These are phyloP conservation scores for Drosophila barbarae DNA, from an alignment of 2,888 invertebrate genomes.

Conservation along the genomic window DNA sequence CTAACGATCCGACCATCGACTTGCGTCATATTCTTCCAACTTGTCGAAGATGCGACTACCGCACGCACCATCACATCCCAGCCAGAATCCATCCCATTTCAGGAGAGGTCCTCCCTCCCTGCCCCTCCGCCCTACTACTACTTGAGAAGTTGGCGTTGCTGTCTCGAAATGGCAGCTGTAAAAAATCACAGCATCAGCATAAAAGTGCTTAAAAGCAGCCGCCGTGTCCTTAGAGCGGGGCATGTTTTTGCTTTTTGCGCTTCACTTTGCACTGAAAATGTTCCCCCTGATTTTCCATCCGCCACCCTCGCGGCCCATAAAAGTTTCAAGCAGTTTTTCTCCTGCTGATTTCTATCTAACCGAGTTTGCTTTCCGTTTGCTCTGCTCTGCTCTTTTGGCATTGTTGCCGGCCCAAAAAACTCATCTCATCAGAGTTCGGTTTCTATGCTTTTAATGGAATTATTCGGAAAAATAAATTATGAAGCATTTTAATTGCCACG, in stretches of 20 bases:
- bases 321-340: conserved; percentile 48
- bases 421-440: conserved; percentile 26
- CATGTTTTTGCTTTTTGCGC: conserved; percentile 51
- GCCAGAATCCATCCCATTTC: not conserved
- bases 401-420: conserved; percentile 13
- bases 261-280: conserved; percentile 49
- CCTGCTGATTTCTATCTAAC: conserved; percentile 44
- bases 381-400: conserved; percentile 8
- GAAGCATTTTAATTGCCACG: conserved; percentile 51
- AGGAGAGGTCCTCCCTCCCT: not conserved
- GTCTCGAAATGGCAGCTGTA: conserved; percentile 71
- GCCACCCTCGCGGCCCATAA: conserved; percentile 20
- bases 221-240: conserved; percentile 51
- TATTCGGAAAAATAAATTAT: conserved; percentile 52
- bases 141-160: conserved; percentile 2
- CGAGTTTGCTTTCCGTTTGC: conserved; percentile 25
- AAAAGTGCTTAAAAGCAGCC: conserved; percentile 73
- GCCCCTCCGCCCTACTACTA: too few relatives aligned
- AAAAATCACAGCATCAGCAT: conserved; percentile 75
- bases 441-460: conserved; percentile 55
- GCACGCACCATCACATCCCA: conserved; percentile 54
- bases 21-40: conserved; percentile 50
- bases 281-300: conserved; percentile 28
- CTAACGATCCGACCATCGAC: conserved; percentile 63
- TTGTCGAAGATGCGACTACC: conserved; percentile 52